Evolutionary conservation across 2,113 vertebrate species (phyloP).

Genomic region (Nibea coibor): DNA sequence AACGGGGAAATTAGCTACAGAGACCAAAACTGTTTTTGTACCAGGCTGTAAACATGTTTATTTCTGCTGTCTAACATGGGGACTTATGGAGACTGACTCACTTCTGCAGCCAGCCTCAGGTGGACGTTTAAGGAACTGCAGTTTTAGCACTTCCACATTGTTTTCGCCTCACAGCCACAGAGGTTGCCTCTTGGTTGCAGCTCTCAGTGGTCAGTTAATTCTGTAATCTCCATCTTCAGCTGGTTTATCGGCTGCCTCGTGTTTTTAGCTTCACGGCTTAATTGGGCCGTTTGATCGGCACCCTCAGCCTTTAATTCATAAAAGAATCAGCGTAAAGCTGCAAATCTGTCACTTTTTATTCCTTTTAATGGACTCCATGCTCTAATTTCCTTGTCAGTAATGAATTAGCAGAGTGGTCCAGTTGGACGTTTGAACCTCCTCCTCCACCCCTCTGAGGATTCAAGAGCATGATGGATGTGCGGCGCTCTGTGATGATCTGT

Average conservation of each 20-base stretch:
- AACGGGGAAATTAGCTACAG: too few relatives aligned
- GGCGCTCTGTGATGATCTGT: constrained; percentile 58
- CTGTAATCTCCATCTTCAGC: not conserved
- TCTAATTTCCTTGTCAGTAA: constrained; percentile 77
- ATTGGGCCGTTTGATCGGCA: constrained; percentile 24
- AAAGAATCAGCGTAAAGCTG: constrained; percentile 55
- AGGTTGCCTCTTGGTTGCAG: too few relatives aligned
- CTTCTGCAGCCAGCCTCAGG: too few relatives aligned
- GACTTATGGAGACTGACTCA: too few relatives aligned
- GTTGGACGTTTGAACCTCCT: constrained; percentile 60
- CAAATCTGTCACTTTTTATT: constrained; percentile 66
- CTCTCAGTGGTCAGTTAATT: not conserved
- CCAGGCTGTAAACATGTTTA: too few relatives aligned
- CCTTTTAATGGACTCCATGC: constrained; percentile 72
- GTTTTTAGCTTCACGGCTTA: constrained; percentile 10
- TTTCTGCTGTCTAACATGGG: too few relatives aligned
- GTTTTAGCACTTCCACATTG: too few relatives aligned
- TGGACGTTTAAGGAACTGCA: too few relatives aligned
- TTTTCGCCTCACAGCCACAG: too few relatives aligned
- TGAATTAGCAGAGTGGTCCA: constrained; percentile 73
- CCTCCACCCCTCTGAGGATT: constrained; percentile 56
- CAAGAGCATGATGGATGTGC: constrained; percentile 81
- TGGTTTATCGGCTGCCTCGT: constrained; percentile 30
- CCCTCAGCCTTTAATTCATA: constrained; percentile 27
- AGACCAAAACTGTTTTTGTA: too few relatives aligned